These are phyloP conservation scores for Rattus norvegicus DNA, from an alignment of 2,113 vertebrate species.

Conservation along the genomic window DNA sequence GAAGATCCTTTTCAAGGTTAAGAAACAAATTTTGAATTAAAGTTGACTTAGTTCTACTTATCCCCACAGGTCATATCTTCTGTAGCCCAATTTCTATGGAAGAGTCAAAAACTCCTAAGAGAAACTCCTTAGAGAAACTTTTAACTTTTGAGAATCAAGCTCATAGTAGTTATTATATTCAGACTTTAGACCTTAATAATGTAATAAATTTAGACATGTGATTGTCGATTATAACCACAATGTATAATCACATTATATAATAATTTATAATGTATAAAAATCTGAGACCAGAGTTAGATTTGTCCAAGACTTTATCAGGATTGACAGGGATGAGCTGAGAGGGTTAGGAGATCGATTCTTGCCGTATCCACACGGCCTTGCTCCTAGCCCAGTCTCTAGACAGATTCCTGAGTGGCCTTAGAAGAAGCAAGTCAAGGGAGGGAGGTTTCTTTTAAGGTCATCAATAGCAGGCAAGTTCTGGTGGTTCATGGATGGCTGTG, in stretches of 20 bases:
- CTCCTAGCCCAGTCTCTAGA: background rate
- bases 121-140: background rate
- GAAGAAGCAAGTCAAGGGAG: background rate
- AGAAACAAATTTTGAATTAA: slow-evolving; percentile 40
- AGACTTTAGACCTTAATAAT: slow-evolving; percentile 20
- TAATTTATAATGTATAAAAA: slow-evolving; percentile 25
- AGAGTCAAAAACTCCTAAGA: background rate
- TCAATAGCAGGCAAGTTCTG: background rate
- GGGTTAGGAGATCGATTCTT: too few species aligned
- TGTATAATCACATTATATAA: too few species aligned
- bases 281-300: background rate
- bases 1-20: background rate
- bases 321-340: background rate
- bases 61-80: background rate
- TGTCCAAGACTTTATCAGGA: background rate
- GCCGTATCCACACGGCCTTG: background rate
- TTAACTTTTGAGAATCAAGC: background rate
- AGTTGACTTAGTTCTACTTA: background rate
- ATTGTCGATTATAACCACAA: slow-evolving; percentile 18
- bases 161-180: background rate
- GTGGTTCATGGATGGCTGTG: background rate
- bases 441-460: background rate
- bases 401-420: background rate
- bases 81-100: background rate
- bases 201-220: slow-evolving; percentile 11